These are phyloP conservation scores for Distichodus sexfasciatus DNA, from an alignment of 2,797 vertebrate genomes.

Conservation along the genomic window DNA sequence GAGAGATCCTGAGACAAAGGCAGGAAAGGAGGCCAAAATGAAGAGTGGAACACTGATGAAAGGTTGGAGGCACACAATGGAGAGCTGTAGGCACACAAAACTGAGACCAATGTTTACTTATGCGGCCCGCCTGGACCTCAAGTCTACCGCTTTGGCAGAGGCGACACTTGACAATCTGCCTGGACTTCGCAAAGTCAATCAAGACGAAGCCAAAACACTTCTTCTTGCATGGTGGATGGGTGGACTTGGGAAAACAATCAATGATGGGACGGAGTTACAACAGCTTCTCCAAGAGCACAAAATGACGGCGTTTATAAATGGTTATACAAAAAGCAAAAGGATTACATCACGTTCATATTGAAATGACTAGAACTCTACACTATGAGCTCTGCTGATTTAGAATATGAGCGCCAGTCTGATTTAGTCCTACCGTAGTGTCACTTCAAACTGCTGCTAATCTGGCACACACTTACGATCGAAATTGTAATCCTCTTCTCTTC, in stretches of 20 bases:
- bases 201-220: slow-evolving; percentile 12
- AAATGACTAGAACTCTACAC: too few species aligned
- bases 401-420: too few species aligned
- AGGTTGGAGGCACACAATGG: slow-evolving; percentile 17
- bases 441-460: too few species aligned
- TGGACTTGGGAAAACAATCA: slow-evolving; percentile 22
- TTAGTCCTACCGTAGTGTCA: too few species aligned
- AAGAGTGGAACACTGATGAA: neutral
- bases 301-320: slow-evolving; percentile 27
- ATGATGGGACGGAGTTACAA: slow-evolving; percentile 2
- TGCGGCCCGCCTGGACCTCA: slow-evolving; percentile 33
- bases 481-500: too few species aligned
- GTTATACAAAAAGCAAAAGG: neutral
- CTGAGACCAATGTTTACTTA: slow-evolving; percentile 33
- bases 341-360: too few species aligned
- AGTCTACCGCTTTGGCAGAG: slow-evolving; percentile 12
- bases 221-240: slow-evolving; percentile 3
- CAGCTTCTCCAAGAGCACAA: slow-evolving; percentile 2
- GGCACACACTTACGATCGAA: too few species aligned
- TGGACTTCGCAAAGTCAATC: slow-evolving; percentile 14
- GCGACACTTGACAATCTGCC: neutral
- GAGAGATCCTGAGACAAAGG: neutral
- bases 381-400: too few species aligned
- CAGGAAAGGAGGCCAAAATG: neutral
- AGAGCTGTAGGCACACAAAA: slow-evolving; percentile 6